phyloP scores from a whole-genome alignment of 2,113 vertebrate genomes.

The Scomber colias region DNA sequence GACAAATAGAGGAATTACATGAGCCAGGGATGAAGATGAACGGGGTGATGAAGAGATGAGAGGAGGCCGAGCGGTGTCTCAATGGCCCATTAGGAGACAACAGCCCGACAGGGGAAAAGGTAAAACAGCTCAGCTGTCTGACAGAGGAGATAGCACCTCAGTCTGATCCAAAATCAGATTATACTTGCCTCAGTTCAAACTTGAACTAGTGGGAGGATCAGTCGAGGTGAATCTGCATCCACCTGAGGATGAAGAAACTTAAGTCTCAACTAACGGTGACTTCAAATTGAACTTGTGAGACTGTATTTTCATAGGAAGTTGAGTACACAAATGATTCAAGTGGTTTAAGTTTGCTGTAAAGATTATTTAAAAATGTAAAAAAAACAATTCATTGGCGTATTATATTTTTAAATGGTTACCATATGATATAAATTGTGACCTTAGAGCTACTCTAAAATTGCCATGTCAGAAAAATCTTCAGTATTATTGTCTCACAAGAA shows the following conservation, averaged over 20 bases:
- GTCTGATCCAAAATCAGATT: conserved; percentile 71
- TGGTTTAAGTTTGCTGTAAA: too few relatives aligned
- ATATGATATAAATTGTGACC: too few relatives aligned
- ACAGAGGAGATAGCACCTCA: conserved; percentile 64
- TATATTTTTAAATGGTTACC: too few relatives aligned
- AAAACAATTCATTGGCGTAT: too few relatives aligned
- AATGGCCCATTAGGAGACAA: conserved; percentile 83
- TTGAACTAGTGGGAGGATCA: conserved; percentile 38
- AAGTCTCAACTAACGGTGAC: neutral
- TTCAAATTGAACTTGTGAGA: conserved; percentile 13
- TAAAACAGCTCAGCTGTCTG: conserved; percentile 77
- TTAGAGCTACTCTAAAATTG: too few relatives aligned
- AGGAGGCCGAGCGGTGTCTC: conserved; percentile 78
- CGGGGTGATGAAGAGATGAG: conserved; percentile 78
- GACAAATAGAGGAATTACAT: conserved; percentile 87
- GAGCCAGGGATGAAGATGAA: conserved; percentile 78
- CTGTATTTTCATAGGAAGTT: neutral
- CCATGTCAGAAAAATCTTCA: too few relatives aligned
- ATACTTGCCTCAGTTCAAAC: conserved; percentile 54
- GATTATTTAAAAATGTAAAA: too few relatives aligned
- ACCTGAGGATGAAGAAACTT: conserved; percentile 25
- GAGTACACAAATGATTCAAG: too few relatives aligned
- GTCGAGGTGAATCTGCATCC: conserved; percentile 34
- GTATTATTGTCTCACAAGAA: neutral
- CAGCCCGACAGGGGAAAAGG: conserved; percentile 78